Evolutionary conservation across 1,140 invertebrate genomes (phyloP), one percentile per base, ranked within the genome.

Genomic region (Olivierus martensii): DNA sequence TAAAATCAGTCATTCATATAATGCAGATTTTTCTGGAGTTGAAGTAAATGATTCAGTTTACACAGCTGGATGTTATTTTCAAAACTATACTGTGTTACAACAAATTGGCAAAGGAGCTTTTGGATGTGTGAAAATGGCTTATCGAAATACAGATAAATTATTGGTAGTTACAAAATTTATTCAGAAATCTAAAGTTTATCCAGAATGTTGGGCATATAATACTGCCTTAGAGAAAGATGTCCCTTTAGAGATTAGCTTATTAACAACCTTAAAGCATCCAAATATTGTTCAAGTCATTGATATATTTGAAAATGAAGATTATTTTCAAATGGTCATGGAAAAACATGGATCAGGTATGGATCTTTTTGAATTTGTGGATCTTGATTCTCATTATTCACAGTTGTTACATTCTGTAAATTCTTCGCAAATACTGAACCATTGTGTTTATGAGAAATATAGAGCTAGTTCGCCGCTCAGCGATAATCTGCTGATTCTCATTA

Each of bases 271-370:
- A 5, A 72, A 77, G 43, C 82, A 84, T 69, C 74, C 77, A 39
- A 83, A 84, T 62, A 82, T 84, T 65, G 81, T 83, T 39, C 71
- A 76, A 56, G 73, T 83, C 15, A 54, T 83, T 41, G 81, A 84
- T 62, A 77, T 80, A 19, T 83, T 77, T 67, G 80, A 84, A 65
- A 83, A 82, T 63, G 76, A 79, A 2, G 72, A 77, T 44, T 83
- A 79, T 62, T 78, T 81, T 60, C 81, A 84, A 71, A 71, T 85
- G 72, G 79, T 85, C n/a, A 85, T 85, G 81, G 82, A 83, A 64
- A 83, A 83, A 59, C 80, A 83, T 65, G 83, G 83, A n/a, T 75
- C 75, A 21, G 82, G 82, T 1, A 83, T 84, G 79, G 82, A 85
- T 64, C 65, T 84, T 44, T 85, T 84, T 70, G 82, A 84, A 65